phyloP scores from a whole-genome alignment of 2,888 invertebrate genomes.

The Cephus sareptanus region DNA sequence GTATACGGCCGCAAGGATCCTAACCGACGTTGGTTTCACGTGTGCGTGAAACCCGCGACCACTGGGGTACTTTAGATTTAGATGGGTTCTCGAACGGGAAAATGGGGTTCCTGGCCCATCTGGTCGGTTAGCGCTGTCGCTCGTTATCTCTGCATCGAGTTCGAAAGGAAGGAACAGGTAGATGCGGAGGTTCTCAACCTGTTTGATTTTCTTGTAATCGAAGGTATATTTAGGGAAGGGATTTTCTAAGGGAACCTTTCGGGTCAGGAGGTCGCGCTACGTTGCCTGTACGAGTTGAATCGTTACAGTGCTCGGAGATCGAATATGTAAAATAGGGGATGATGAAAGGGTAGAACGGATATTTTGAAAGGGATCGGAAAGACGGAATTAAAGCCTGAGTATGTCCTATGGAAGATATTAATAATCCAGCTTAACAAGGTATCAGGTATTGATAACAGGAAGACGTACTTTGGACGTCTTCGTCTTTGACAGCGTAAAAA shows the following conservation, averaged over 20 bases:
- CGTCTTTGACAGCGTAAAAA: background rate
- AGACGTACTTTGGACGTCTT: background rate
- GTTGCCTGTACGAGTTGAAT: background rate
- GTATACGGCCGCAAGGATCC: background rate
- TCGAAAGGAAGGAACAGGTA: slow-evolving; percentile 37
- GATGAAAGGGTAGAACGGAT: background rate
- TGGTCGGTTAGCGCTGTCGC: slow-evolving; percentile 25
- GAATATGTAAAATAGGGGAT: background rate
- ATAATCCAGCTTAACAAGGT: slow-evolving; percentile 38
- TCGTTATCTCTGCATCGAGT: slow-evolving; percentile 43
- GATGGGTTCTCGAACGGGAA: slow-evolving; percentile 41
- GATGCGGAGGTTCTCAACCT: slow-evolving; percentile 33
- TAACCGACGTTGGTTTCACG: background rate
- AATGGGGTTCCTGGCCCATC: slow-evolving; percentile 32
- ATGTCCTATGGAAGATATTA: slow-evolving; percentile 28
- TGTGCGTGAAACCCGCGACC: slow-evolving; percentile 2
- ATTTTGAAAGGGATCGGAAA: background rate
- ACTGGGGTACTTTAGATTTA: slow-evolving; percentile 36
- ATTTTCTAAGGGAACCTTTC: background rate
- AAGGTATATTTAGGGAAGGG: background rate
- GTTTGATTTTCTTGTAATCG: background rate
- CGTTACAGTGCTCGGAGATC: background rate
- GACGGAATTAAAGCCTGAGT: background rate
- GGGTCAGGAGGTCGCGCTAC: background rate
- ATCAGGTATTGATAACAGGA: slow-evolving; percentile 35